A percentile compares a stretch with the other conserved stretches of the same genome.
Conservation (phyloP, 1,140 invertebrate genomes). For the Drosophila auraria region DNA sequence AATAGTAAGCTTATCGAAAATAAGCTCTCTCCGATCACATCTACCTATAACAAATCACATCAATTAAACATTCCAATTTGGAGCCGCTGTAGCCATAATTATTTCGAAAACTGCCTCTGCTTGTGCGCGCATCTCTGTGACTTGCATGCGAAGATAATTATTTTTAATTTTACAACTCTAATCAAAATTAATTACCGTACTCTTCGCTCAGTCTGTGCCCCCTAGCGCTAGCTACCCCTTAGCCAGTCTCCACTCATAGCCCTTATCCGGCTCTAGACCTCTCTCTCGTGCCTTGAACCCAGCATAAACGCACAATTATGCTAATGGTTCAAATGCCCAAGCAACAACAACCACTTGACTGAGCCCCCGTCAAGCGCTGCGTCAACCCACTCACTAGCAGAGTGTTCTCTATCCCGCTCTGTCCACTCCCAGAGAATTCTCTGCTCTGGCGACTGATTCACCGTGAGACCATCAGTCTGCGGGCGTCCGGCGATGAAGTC, state of each 20-base stretch:
- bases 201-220: constrained; percentile 1
- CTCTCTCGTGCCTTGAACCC: constrained; percentile 12
- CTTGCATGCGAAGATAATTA: constrained; percentile 32
- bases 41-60: no score
- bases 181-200: constrained; percentile 33
- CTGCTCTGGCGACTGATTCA: constrained; percentile 32
- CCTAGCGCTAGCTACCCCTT: constrained; percentile 8
- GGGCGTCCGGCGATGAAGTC: constrained; percentile 72
- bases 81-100: not conserved
- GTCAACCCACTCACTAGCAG: constrained; percentile 44
- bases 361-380: constrained; percentile 30
- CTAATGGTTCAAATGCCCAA: constrained; percentile 61
- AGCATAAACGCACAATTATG: constrained; percentile 66
- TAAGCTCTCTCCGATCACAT: not conserved
- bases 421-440: constrained; percentile 26
- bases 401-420: constrained; percentile 23
- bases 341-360: constrained; percentile 61
- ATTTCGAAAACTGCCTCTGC: not conserved
- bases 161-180: constrained; percentile 27
- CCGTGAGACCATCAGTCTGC: constrained; percentile 47
- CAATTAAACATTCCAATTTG: not conserved
- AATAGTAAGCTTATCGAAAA: not conserved
- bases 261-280: not conserved
- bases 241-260: not conserved
- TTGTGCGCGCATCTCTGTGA: not conserved